These are phyloP conservation scores for Numenius arquata DNA, from an alignment of 2,113 vertebrate genomes.

Conservation along the genomic window DNA sequence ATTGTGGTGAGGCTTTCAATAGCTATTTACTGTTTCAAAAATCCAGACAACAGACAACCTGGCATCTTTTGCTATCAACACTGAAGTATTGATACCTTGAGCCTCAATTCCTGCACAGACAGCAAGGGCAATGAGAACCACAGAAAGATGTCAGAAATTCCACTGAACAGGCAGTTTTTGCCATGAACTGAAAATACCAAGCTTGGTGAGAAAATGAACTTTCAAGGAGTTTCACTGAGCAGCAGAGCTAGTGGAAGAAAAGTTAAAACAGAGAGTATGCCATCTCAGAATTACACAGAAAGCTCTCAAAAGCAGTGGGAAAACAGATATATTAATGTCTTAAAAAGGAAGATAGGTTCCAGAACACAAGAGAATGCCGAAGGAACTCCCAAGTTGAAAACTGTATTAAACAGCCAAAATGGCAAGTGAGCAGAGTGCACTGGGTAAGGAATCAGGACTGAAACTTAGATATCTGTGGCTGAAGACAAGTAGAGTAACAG, in stretches of 20 bases:
- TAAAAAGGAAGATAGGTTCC: neutral
- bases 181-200: neutral
- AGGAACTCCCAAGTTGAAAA: neutral
- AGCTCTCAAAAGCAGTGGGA: neutral
- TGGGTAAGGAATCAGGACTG: neutral
- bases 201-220: neutral
- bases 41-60: neutral
- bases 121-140: neutral
- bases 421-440: neutral
- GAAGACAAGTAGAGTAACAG: neutral
- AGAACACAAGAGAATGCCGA: neutral
- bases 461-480: neutral
- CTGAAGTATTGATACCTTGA: neutral
- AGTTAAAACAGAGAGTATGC: neutral
- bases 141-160: neutral
- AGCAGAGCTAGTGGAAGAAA: neutral
- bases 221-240: neutral
- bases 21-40: neutral
- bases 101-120: neutral
- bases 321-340: neutral
- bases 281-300: neutral
- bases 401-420: neutral
- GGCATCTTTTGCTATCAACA: neutral
- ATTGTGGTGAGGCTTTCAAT: neutral
- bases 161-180: neutral